Conservation (phyloP, 2,113 vertebrate genomes). For the Mellivora capensis region DNA sequence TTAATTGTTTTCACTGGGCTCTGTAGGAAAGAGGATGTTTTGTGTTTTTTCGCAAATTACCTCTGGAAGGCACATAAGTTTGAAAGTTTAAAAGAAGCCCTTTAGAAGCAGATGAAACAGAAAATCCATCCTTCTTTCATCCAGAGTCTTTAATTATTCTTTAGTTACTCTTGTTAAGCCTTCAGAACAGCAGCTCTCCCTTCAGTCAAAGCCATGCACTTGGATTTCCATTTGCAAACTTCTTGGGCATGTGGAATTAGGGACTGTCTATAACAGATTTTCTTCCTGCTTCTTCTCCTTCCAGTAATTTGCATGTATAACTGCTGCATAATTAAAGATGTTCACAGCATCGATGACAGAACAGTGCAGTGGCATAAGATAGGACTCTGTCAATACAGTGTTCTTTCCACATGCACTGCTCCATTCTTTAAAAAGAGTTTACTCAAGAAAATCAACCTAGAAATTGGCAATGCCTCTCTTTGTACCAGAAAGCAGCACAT, state of each 20-base stretch:
- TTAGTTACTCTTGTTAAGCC: neutral
- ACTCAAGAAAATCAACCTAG: neutral
- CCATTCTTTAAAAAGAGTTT: neutral
- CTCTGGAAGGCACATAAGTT: neutral
- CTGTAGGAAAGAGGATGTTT: neutral
- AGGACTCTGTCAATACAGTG: neutral
- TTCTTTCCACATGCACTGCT: neutral
- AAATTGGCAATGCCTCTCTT: neutral
- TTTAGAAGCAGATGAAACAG: neutral
- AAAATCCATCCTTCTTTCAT: neutral
- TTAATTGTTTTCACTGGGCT: neutral
- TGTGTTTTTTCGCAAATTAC: neutral
- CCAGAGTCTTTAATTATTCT: neutral
- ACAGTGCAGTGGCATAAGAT: too few relatives aligned
- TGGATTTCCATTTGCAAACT: neutral
- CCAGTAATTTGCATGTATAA: neutral
- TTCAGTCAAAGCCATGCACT: neutral
- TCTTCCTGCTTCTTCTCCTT: neutral
- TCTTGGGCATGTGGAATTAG: neutral
- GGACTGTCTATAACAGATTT: neutral
- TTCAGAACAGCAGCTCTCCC: neutral
- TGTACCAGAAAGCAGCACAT: neutral
- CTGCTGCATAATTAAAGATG: neutral
- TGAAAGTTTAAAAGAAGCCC: neutral
- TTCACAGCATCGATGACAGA: neutral